A percentile compares a stretch with the other conserved stretches of the same genome.
Conservation (phyloP, 2,797 vertebrate genomes). For the Strix occidentalis region DNA sequence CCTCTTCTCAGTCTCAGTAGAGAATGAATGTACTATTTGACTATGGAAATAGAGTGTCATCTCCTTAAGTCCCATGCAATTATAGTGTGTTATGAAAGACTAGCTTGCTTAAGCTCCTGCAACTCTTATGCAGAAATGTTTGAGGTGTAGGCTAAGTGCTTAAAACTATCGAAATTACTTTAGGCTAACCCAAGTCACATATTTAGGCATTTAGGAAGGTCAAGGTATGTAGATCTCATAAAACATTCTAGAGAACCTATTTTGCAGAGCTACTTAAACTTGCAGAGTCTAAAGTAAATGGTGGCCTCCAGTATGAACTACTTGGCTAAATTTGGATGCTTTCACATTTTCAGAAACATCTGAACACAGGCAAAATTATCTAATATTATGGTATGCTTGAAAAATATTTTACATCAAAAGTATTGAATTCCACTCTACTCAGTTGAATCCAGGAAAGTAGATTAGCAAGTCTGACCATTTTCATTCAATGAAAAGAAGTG, state of each 20-base stretch:
- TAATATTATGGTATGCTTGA: not conserved
- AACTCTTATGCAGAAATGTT: not conserved
- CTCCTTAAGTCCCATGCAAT: not conserved
- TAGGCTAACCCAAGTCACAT: not conserved
- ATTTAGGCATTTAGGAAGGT: not conserved
- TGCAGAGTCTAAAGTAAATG: not conserved
- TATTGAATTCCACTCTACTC: not conserved
- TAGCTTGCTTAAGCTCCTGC: not conserved
- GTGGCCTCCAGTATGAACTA: not conserved
- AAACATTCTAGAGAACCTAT: not conserved
- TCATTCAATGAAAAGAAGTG: not conserved
- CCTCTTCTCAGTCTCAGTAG: not conserved
- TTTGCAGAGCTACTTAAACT: not conserved
- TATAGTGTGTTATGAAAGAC: not conserved
- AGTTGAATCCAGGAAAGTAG: not conserved
- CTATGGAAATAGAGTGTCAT: not conserved
- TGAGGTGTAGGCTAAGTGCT: not conserved
- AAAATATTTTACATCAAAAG: not conserved
- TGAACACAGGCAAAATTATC: not conserved
- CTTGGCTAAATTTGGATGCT: not conserved
- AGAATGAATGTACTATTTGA: not conserved
- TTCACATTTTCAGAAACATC: not conserved
- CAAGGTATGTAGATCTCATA: not conserved
- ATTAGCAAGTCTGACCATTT: not conserved
- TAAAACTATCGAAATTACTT: not conserved